phyloP scores from a whole-genome alignment of 2,797 vertebrate species.

The Nyctibius grandis region DNA sequence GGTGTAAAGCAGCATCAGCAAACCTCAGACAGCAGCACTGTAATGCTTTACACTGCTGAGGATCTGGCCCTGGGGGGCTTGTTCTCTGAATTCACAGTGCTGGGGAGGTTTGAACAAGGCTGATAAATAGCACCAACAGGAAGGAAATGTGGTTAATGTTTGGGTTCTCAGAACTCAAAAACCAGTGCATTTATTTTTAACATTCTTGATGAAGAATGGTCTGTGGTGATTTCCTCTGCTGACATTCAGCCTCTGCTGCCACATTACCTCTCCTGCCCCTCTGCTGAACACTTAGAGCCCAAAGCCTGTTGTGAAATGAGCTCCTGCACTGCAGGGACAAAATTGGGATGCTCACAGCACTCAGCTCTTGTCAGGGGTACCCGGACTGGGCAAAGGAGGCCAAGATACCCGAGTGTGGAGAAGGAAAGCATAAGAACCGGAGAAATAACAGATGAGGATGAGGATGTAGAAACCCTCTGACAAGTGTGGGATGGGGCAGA shows the following conservation, averaged over 20 bases:
- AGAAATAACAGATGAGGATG: background rate
- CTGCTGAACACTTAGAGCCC: background rate
- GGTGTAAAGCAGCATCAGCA: background rate
- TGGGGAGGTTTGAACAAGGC: background rate
- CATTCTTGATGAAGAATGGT: background rate
- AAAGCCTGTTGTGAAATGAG: background rate
- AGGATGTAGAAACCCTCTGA: background rate
- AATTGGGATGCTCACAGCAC: background rate
- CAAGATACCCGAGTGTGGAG: background rate
- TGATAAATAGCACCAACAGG: background rate
- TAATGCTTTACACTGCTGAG: background rate
- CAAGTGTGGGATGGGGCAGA: background rate
- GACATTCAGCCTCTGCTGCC: background rate
- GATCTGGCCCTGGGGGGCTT: background rate
- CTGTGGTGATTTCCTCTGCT: background rate
- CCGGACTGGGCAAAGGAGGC: background rate
- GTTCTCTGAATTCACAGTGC: background rate
- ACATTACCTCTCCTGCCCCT: background rate
- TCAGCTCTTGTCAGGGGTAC: rapidly evolving
- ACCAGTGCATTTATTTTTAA: background rate
- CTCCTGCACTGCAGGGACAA: background rate
- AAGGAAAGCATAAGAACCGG: background rate
- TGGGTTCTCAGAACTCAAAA: background rate
- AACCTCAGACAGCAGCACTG: background rate
- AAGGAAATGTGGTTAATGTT: background rate